These are phyloP conservation scores for Ectemnius cavifrons DNA, from an alignment of 2,888 invertebrate species.

Conservation along the genomic window DNA sequence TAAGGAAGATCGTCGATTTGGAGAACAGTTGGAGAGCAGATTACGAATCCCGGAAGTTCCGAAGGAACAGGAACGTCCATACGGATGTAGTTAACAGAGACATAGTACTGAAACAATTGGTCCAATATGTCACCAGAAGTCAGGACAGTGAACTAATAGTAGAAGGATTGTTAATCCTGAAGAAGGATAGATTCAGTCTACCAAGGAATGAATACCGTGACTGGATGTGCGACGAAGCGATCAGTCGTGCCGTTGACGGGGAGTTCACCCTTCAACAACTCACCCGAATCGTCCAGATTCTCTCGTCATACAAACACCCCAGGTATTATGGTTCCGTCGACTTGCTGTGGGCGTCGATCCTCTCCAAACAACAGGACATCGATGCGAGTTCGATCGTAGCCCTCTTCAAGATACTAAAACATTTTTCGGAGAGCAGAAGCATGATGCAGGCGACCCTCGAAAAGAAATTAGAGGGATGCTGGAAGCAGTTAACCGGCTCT, in stretches of 20 bases:
- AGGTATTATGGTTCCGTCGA: slow-evolving; percentile 81
- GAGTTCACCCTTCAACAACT: slow-evolving; percentile 81
- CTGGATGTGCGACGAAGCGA: slow-evolving; percentile 82
- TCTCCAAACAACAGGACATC: slow-evolving; percentile 79
- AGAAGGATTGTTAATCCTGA: slow-evolving; percentile 75
- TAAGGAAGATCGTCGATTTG: slow-evolving; percentile 78
- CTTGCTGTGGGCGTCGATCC: slow-evolving; percentile 84
- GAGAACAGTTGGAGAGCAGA: slow-evolving; percentile 70
- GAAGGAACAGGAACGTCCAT: slow-evolving; percentile 30
- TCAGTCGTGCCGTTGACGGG: slow-evolving; percentile 82
- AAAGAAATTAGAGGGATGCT: slow-evolving; percentile 80
- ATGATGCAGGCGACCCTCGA: slow-evolving; percentile 82
- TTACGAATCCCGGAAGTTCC: slow-evolving; percentile 47
- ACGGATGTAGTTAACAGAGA: slow-evolving; percentile 56
- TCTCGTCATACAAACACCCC: slow-evolving; percentile 79
- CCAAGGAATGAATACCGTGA: slow-evolving; percentile 74
- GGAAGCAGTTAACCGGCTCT: slow-evolving; percentile 80
- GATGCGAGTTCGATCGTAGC: slow-evolving; percentile 80
- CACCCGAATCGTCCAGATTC: slow-evolving; percentile 81
- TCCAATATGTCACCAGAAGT: slow-evolving; percentile 78
- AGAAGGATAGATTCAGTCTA: slow-evolving; percentile 70
- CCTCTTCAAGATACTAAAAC: slow-evolving; percentile 81
- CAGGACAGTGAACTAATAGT: slow-evolving; percentile 75
- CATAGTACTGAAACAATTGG: slow-evolving; percentile 77
- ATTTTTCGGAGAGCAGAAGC: slow-evolving; percentile 81